Evolutionary conservation across 2,888 invertebrate species (phyloP), one percentile per base, ranked within the genome.

Genomic region (Malacosoma neustria): DNA sequence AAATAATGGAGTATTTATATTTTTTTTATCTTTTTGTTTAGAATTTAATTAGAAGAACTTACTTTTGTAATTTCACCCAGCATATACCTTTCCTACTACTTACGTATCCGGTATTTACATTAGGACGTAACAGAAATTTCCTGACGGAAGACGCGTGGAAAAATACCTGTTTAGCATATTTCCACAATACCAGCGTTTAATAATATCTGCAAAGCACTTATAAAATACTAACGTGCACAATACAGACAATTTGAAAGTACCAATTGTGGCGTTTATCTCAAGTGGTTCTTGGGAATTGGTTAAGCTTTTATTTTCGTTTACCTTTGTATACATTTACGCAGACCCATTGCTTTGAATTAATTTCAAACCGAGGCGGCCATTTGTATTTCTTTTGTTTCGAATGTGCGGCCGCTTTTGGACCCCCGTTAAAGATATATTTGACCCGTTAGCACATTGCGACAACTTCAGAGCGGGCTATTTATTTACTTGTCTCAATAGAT

Each of bases 301-400:
- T 61, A 58, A 60, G 61, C 66, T 72, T 61, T 65, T 70, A 75
- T 76, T 71, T 67, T 66, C 71, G 65, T 63, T 69, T 66, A 76
- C 77, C 72, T 75, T 74, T 76, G 72, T 76, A 64, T 68, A 72
- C 71, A 70, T 64, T 75, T 73, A 74, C 68, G 69, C 59, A 61
- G 69, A 66, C 62, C 70, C 72, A 72, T 75, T 72, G 73, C 71
- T 73, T 72, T 74, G 72, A 76, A 77, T 77, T 76, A 75, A 76
- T 77, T 76, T 74, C 68, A 72, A 67, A 70, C 61, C 72, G 63
- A 59, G 63, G 60, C 59, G 64, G 68, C 69, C 73, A 71, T 76
- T 75, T 74, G 71, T 72, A 69, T 74, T 73, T 75, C 74, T 74
- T 73, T 79, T 77, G 75, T 77, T 75, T 72, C 51, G 51, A 64